A percentile compares a stretch with the other conserved stretches of the same genome.
Evolutionary conservation across 2,113 vertebrate genomes (phyloP).

Genomic region (Protobothrops mucrosquamatus): DNA sequence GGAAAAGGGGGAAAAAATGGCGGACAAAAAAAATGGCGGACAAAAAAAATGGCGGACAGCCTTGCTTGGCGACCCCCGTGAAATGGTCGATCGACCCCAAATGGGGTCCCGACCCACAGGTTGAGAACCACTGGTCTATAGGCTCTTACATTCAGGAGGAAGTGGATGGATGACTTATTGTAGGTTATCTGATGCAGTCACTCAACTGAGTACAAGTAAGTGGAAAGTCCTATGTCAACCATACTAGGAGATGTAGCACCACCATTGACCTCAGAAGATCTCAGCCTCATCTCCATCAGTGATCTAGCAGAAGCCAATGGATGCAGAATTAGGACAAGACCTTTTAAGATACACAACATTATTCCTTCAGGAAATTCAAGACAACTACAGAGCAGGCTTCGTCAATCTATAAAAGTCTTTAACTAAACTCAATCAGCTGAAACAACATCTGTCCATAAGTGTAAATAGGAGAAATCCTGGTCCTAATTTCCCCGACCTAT

Average conservation of each 20-base stretch:
- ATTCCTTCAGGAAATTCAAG: background rate
- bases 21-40: no score
- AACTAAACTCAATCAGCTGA: background rate
- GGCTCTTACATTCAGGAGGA: background rate
- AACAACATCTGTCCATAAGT: background rate
- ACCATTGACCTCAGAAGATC: background rate
- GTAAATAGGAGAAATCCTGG: background rate
- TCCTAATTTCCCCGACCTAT: background rate
- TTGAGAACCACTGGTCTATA: no score
- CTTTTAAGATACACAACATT: background rate
- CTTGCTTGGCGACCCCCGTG: no score
- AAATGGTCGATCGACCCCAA: no score
- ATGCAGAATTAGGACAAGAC: background rate
- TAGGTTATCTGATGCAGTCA: background rate
- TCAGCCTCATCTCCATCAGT: background rate
- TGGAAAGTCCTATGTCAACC: background rate
- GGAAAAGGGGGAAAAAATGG: no score
- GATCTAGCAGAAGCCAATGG: background rate
- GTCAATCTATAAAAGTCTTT: background rate
- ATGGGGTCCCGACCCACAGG: no score
- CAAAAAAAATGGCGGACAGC: no score
- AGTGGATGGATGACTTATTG: background rate
- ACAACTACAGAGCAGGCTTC: background rate
- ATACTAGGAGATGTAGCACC: background rate
- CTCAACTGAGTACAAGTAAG: background rate